Base-by-base conservation (phyloP, 2,113 vertebrate genomes). In the Pteropus alecto region DNA sequence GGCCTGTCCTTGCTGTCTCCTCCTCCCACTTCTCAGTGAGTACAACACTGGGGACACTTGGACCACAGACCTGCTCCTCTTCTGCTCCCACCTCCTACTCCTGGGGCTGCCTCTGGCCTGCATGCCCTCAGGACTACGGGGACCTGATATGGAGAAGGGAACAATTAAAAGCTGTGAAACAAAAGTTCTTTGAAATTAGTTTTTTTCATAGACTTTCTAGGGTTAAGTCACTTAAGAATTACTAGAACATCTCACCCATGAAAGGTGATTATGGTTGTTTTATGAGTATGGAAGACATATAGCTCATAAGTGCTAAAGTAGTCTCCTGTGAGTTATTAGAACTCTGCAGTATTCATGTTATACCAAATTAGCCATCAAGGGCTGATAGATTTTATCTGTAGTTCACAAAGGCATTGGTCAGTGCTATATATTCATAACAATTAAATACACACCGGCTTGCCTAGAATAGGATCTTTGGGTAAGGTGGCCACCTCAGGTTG, bases 261-360 rank as follows among this genome's bases (percentile, higher is more conserved):
- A 98, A 98, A 98, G 97, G 98, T 98, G 98, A 98, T 98, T 98
- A 98, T 96, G 97, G 98, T 98, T 98, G 94, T 98, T 98, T 98
- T 98, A 98, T 98, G 97, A 98, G 95, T 97, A 96, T 98, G 97
- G 97, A 98, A 98, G 98, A 97, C 97, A 96, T 95, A 97, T 97
- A 96, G 98, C 97, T 97, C 97, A 92, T 98, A 98, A 98, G 98
- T 98, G 97, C 98, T 95, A 61, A 93, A 98, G 91, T 97, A 96
- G 96, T 98, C 98, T 98, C 98, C 96, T 96, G 97, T 97, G 98
- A 98, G 97, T 98, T 98, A 98, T 98, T 97, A 98, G 97, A 96
- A 98, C 97, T 97, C 87, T 51, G 82, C 95, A 97, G 96, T 97
- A 96, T 98, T 98, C 98, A 35, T 97, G 97, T 98, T 98, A 88